A percentile compares a stretch with the other conserved stretches of the same genome.
phyloP scores from a whole-genome alignment of 2,113 vertebrate genomes.

The Campylorhamphus procurvoides region DNA sequence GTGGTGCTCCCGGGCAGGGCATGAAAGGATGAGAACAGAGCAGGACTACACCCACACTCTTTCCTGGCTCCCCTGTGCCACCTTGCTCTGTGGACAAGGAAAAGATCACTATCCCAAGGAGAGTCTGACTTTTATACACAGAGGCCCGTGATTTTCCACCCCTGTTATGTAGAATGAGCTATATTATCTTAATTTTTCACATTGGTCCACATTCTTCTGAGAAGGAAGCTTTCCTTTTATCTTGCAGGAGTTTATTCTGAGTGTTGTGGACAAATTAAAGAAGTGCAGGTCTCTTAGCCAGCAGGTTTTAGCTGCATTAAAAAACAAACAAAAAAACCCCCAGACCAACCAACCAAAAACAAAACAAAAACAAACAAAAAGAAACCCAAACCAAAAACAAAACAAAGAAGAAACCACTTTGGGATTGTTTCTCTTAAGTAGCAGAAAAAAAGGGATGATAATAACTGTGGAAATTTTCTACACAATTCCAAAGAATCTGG shows the following conservation, averaged over 20 bases:
- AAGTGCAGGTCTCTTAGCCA: background rate
- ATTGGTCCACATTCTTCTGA: background rate
- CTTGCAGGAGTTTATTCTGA: background rate
- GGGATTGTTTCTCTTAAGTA: background rate
- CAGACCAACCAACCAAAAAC: no score
- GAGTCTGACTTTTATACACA: background rate
- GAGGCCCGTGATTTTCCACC: background rate
- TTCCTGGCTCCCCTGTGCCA: background rate
- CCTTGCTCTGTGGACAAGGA: background rate
- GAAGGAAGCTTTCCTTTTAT: background rate
- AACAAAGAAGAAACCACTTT: background rate
- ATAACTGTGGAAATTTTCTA: background rate
- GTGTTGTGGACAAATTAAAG: background rate
- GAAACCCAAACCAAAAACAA: no score
- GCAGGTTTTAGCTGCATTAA: background rate
- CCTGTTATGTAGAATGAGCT: background rate
- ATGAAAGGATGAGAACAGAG: rapidly evolving
- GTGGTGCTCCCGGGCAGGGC: background rate
- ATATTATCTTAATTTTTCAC: background rate
- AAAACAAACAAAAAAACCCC: background rate
- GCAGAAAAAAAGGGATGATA: rapidly evolving
- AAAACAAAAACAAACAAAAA: no score
- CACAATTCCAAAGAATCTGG: background rate
- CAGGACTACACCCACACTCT: background rate
- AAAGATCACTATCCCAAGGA: background rate